These are phyloP conservation scores for Garra rufa DNA, from an alignment of 2,113 vertebrate species.

Conservation along the genomic window DNA sequence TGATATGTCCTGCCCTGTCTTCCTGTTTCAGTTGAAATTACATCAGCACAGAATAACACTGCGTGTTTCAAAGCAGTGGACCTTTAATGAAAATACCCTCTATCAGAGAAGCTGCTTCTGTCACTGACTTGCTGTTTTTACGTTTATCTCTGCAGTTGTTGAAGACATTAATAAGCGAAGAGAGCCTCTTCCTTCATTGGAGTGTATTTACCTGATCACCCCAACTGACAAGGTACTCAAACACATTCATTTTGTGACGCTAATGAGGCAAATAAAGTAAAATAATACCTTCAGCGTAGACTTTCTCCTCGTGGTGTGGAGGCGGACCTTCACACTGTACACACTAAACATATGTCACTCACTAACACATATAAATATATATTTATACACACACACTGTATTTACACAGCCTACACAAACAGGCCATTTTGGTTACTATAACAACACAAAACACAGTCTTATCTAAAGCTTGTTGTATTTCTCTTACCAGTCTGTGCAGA, in stretches of 20 bases:
- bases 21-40: too few species aligned
- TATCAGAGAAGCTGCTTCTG: background rate
- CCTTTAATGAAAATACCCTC: too few species aligned
- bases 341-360: constrained; percentile 52
- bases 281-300: background rate
- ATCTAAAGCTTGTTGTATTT: constrained; percentile 26
- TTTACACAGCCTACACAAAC: constrained; percentile 56
- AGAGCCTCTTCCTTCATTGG: constrained; percentile 94
- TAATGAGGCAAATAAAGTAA: constrained; percentile 32
- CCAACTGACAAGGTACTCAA: constrained; percentile 91
- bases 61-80: too few species aligned
- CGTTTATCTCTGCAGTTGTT: constrained; percentile 79
- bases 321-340: constrained; percentile 34
- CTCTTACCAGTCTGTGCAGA: constrained; percentile 88
- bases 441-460: constrained; percentile 28
- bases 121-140: background rate
- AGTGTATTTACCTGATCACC: constrained; percentile 97
- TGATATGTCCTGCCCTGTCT: too few species aligned
- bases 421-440: constrained; percentile 27
- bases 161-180: constrained; percentile 97
- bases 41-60: too few species aligned
- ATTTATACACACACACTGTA: constrained; percentile 37
- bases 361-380: constrained; percentile 30
- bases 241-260: background rate
- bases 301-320: constrained; percentile 26